Base-by-base conservation (phyloP, 2,113 vertebrate genomes). In the Percopsis transmontana region DNA sequence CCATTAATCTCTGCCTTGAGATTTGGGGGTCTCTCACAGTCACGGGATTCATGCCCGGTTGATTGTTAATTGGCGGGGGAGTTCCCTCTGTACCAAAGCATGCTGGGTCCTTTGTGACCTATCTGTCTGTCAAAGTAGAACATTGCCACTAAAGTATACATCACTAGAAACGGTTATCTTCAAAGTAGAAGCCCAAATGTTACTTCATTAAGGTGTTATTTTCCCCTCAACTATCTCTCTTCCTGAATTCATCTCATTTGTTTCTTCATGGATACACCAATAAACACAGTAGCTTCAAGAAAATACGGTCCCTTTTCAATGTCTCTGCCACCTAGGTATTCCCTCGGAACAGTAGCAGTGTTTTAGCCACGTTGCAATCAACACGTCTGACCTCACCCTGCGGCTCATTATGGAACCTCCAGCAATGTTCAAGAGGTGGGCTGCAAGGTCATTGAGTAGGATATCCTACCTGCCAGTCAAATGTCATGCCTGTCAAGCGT, bases 401-500 rank as follows among this genome's bases (percentile, higher is more conserved):
- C 19, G 62, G 72, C 73, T 80, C 80, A 76, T 86, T 82, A 81
- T 82, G 70, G 78, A 58, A 50, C 70, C 67, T 68, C 78, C 82
- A 70, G 70, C 76, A 65, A 73, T 58, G 52, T 79, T 77, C 76
- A 48, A 59, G 74, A 74, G 74, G 79, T 70, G 63, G 63, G 45
- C 74, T 70, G 41, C 58, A 14, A 82, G 87, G 85, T 88, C 85
- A 77, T 55, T 59, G 76, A 68, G 76, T 74, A 79, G 85, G 86
- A 91, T 85, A 81, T 91, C 79, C 80, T 86, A 68, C 72, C 79
- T 89, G 90, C 87, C 90, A 83, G 65, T 92, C 87, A 90, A 84
- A 83, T 15, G 60, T 80, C 86, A 82, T 57, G 59, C 40, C 76
- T 82, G 84, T 83, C 85, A 87, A 80, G 62, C 80, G 67, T 67